Evolutionary conservation across 1,140 invertebrate species (phyloP).

Genomic region (Zaprionus lachaisei): DNA sequence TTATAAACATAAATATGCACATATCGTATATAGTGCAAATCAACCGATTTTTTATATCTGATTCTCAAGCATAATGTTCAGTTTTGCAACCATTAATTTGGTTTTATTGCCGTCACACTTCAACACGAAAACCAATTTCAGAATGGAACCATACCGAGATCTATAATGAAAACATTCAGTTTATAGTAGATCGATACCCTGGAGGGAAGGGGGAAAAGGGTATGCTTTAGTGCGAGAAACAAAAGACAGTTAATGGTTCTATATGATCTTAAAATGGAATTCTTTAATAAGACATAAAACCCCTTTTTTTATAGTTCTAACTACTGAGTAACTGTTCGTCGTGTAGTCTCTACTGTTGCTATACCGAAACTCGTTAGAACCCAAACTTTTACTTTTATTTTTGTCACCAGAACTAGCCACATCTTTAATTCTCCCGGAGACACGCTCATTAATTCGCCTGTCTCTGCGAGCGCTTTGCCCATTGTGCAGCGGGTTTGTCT

Average conservation of each 20-base stretch:
- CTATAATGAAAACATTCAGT: conserved; percentile 8
- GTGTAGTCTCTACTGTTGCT: not conserved
- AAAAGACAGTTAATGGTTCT: not conserved
- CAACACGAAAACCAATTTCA: conserved; percentile 32
- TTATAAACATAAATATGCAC: conserved; percentile 55
- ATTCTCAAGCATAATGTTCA: conserved; percentile 15
- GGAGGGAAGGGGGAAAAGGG: not conserved
- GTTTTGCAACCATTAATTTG: conserved; percentile 47
- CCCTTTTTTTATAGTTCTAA: not conserved
- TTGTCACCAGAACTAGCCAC: conserved; percentile 13
- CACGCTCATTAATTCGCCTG: conserved; percentile 55
- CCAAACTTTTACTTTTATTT: conserved; percentile 48
- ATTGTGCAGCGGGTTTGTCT: conserved; percentile 46
- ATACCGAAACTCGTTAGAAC: conserved; percentile 25
- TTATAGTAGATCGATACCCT: conserved; percentile 18
- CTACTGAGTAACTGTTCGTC: not conserved
- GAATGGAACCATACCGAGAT: conserved; percentile 31
- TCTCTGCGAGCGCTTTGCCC: conserved; percentile 37
- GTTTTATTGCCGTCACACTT: conserved; percentile 45
- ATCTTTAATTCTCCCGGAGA: conserved; percentile 49
- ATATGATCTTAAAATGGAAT: not conserved
- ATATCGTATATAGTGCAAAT: conserved; percentile 25
- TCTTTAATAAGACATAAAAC: too few relatives aligned
- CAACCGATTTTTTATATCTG: conserved; percentile 1
- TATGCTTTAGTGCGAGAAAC: not conserved